Percentiles rank a stretch among this genome's conserved stretches.
Conservation (phyloP, 2,113 vertebrate genomes). For the Halichoerus grypus region DNA sequence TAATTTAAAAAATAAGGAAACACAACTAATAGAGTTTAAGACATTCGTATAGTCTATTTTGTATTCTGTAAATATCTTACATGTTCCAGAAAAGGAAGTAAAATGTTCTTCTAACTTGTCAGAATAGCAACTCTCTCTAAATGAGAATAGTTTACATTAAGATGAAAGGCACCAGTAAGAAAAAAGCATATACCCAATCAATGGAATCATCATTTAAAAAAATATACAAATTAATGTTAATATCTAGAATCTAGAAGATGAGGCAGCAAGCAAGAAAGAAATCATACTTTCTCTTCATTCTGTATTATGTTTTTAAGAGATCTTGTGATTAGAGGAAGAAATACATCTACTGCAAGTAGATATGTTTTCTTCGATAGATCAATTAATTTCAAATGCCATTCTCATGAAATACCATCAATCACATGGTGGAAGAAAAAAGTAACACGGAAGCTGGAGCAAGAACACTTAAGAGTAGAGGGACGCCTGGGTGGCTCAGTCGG, state of each 20-base stretch:
- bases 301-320: slow-evolving; percentile 14
- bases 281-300: slow-evolving; percentile 13
- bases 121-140: slow-evolving; percentile 50
- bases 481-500: no score
- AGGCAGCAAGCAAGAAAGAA: background rate
- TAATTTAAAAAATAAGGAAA: slow-evolving; percentile 42
- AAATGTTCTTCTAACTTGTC: slow-evolving; percentile 27
- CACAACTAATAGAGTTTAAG: background rate
- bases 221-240: background rate
- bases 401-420: slow-evolving; percentile 24
- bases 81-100: slow-evolving; percentile 53
- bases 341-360: background rate
- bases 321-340: background rate
- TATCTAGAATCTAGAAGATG: slow-evolving; percentile 2
- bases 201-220: background rate
- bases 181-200: background rate
- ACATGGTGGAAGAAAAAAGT: background rate
- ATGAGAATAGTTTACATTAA: slow-evolving; percentile 53
- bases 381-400: slow-evolving; percentile 54
- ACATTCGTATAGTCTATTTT: background rate
- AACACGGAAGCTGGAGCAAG: background rate
- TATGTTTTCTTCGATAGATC: slow-evolving; percentile 25
- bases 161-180: background rate
- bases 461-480: background rate
- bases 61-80: slow-evolving; percentile 25